Evolutionary conservation across 2,797 vertebrate species (phyloP).

Genomic region (Labroides dimidiatus): DNA sequence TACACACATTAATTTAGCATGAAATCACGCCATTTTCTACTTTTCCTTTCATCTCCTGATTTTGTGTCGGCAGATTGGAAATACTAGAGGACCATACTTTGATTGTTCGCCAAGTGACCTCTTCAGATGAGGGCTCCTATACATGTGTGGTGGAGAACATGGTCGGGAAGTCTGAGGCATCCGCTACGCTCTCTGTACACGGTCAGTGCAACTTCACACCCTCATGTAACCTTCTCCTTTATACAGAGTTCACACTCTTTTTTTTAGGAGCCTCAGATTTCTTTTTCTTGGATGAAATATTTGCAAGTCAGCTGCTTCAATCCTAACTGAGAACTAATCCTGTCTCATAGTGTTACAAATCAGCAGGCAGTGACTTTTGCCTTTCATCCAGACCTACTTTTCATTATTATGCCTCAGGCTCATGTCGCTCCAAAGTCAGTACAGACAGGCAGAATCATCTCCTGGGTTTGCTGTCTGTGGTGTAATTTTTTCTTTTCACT

Average conservation of each 20-base stretch:
- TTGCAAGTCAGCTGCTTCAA: slow-evolving; percentile 23
- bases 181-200: slow-evolving; percentile 94
- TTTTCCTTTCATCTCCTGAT: slow-evolving; percentile 48
- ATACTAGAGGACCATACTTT: slow-evolving; percentile 96
- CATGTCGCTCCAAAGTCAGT: slow-evolving; percentile 15
- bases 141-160: slow-evolving; percentile 99
- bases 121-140: slow-evolving; percentile 94
- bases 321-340: slow-evolving; percentile 21
- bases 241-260: slow-evolving; percentile 19
- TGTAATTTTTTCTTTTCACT: slow-evolving; percentile 10
- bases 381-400: slow-evolving; percentile 31
- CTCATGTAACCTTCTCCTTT: slow-evolving; percentile 16
- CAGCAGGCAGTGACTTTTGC: slow-evolving; percentile 39
- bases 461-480: not conserved
- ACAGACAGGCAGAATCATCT: slow-evolving; percentile 19
- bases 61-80: slow-evolving; percentile 87
- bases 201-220: slow-evolving; percentile 82
- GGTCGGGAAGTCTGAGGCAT: slow-evolving; percentile 97
- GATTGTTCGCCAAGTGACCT: slow-evolving; percentile 91
- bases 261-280: slow-evolving; percentile 11
- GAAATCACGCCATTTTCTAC: slow-evolving; percentile 22
- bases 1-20: slow-evolving; percentile 37
- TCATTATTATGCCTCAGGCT: slow-evolving; percentile 17
- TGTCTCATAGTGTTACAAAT: slow-evolving; percentile 42
- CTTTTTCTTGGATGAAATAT: slow-evolving; percentile 25